Conservation (phyloP, 2,113 vertebrate species). For the Hirundichthys speculiger region DNA sequence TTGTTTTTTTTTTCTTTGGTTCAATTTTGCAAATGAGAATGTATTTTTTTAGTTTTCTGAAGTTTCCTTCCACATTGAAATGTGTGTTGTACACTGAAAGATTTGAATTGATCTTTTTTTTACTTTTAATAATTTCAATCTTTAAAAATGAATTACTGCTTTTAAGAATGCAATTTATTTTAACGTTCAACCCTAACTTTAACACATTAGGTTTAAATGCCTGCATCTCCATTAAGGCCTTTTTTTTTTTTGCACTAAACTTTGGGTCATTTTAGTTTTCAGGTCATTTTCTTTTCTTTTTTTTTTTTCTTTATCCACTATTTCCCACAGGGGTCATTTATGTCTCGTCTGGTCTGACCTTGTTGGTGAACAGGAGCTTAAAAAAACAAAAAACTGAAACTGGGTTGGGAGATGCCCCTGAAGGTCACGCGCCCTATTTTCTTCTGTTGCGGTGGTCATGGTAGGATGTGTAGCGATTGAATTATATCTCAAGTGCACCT, state of each 20-base stretch:
- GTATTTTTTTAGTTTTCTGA: no score
- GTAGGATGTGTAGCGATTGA: constrained; percentile 57
- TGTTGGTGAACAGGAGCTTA: constrained; percentile 46
- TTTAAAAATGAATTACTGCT: neutral
- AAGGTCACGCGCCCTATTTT: constrained; percentile 32
- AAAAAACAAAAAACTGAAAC: neutral
- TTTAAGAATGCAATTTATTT: neutral
- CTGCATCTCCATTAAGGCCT: no score
- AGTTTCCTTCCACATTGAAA: no score
- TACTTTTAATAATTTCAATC: no score
- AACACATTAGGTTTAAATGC: no score
- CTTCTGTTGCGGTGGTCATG: constrained; percentile 36
- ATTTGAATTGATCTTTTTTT: no score
- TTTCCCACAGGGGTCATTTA: constrained; percentile 45
- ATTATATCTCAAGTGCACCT: constrained; percentile 70
- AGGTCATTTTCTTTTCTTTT: no score
- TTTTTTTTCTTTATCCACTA: neutral
- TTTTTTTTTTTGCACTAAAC: no score
- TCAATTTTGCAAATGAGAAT: no score
- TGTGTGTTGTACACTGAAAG: no score
- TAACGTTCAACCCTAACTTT: neutral
- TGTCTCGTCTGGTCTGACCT: constrained; percentile 24
- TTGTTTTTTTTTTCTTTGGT: no score
- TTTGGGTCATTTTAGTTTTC: no score
- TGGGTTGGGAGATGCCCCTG: constrained; percentile 2